Percentiles rank a stretch among this genome's conserved stretches.
These are phyloP conservation scores for Drosophila histrio DNA, from an alignment of 2,888 invertebrate species.

Conservation along the genomic window DNA sequence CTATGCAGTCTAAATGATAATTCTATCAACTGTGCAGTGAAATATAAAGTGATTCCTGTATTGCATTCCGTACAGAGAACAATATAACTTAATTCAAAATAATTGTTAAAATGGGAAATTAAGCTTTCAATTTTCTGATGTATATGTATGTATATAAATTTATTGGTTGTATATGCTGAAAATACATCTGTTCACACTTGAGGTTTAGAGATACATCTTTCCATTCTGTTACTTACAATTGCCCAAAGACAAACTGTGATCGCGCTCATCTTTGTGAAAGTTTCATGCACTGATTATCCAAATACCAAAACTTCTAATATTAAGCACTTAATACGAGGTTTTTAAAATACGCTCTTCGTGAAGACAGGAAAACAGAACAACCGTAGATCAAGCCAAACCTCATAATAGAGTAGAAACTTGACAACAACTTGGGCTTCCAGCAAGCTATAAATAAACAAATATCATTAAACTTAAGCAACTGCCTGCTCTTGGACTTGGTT, in stretches of 20 bases:
- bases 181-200: too few species aligned
- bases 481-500: background rate
- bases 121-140: background rate
- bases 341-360: background rate
- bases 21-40: too few species aligned
- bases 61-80: background rate
- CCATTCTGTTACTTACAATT: background rate
- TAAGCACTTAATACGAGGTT: background rate
- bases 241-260: background rate
- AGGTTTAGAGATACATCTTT: too few species aligned
- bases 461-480: constrained; percentile 66
- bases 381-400: constrained; percentile 12
- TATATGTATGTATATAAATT: too few species aligned
- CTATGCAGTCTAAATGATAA: too few species aligned
- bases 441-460: constrained; percentile 61
- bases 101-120: background rate
- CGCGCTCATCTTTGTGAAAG: background rate
- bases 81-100: background rate
- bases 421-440: constrained; percentile 33
- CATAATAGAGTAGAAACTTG: constrained; percentile 31
- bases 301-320: background rate
- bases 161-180: too few species aligned
- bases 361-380: background rate
- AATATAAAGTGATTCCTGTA: too few species aligned
- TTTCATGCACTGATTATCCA: background rate